Evolutionary conservation across 1,140 invertebrate genomes (phyloP), one percentile per base, ranked within the genome.

Genomic region (Polyergus mexicanus): DNA sequence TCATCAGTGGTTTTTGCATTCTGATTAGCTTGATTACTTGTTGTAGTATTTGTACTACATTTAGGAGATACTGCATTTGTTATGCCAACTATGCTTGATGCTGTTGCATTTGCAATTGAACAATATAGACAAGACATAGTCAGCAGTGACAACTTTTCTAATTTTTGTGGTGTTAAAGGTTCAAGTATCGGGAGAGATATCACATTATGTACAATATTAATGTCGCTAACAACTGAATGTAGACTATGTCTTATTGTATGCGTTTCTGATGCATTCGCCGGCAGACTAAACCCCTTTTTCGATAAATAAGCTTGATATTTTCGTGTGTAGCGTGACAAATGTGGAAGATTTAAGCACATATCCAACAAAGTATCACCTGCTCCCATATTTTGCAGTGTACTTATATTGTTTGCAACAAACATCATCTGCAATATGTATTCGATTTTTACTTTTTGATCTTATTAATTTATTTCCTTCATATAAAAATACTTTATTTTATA

Each of bases 131-230:
- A 97, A 80, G 98, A 97, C 95, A 97, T 97, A 88, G 96, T 97
- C 13, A 97, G 92, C n/a, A 96, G 94, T 0, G 96, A 97, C 38
- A 99, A 95, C 92, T 98, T 98, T 60, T 97, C 96, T 69, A 99
- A 96, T 91, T 98, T 97, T 4, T 96, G 96, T 0, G 97, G 96
- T 6, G 97, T 98, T 65, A 99, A 95, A 0, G 98, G 98, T 94
- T 99, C 98, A 35, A 99, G 93, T 76, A 98, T 96, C 2, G 98
- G 98, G 76, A 99, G 94, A 19, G 97, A 97, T 80, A 99, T 96
- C 1, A 98, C 98, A 88, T 97, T 97, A 91, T 97, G 97, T 54
- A 98, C 97, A 65, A 98, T 97, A 63, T 97, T 97, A 60, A 99
- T 97, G 92, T 99, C 98, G 86, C 97, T 97, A 32, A 98, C 96